phyloP scores from a whole-genome alignment of 2,113 vertebrate genomes.

The Nymphicus hollandicus region DNA sequence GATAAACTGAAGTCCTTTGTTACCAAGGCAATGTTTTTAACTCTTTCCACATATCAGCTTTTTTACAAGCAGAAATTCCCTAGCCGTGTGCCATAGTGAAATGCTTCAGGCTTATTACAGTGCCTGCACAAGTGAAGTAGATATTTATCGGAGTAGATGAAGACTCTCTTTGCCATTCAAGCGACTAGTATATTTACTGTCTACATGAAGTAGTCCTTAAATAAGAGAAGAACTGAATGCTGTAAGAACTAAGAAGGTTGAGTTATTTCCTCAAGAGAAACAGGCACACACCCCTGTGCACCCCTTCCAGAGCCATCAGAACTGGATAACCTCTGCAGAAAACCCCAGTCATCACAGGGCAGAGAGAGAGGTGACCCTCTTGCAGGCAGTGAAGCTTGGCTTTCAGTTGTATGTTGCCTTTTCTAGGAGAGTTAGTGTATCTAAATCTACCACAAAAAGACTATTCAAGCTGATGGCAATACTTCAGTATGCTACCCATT shows the following conservation, averaged over 20 bases:
- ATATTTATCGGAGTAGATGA: not conserved
- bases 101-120: not conserved
- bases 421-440: not conserved
- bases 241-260: not conserved
- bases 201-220: not conserved
- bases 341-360: not conserved
- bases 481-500: not conserved
- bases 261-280: not conserved
- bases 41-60: not conserved
- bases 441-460: not conserved
- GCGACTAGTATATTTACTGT: not conserved
- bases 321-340: not conserved
- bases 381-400: not conserved
- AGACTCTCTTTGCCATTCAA: not conserved
- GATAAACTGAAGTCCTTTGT: not conserved
- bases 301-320: not conserved
- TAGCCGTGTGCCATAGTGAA: not conserved
- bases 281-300: not conserved
- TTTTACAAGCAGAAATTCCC: not conserved
- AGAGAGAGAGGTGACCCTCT: not conserved
- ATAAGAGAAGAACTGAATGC: not conserved
- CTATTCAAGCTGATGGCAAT: not conserved
- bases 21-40: not conserved
- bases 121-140: not conserved
- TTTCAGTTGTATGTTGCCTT: not conserved